Percentiles rank a stretch among this genome's conserved stretches.
These are phyloP conservation scores for Pipistrellus pygmaeus DNA, from an alignment of 2,797 vertebrate genomes.

Conservation along the genomic window DNA sequence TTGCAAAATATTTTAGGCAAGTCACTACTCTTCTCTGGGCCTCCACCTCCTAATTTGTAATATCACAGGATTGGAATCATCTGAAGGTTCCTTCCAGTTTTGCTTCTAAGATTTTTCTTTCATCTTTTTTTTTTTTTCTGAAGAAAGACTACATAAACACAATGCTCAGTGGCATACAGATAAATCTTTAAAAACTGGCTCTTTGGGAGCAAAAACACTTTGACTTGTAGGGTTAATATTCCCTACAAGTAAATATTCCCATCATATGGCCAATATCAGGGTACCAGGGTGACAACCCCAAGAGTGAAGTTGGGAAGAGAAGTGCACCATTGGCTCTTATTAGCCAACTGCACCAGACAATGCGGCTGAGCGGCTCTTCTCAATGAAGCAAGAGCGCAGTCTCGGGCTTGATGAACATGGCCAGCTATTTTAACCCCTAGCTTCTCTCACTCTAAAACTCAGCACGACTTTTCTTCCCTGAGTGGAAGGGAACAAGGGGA, in stretches of 20 bases:
- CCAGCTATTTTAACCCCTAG: background rate
- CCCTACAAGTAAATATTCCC: background rate
- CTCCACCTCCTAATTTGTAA: background rate
- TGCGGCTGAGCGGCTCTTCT: background rate
- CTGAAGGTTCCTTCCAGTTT: background rate
- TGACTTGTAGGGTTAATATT: background rate
- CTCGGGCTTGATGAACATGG: background rate
- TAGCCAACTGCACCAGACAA: background rate
- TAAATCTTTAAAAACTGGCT: constrained; percentile 3
- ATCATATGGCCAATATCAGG: background rate
- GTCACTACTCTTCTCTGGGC: background rate
- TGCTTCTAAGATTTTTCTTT: constrained; percentile 36
- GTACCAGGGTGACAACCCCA: background rate
- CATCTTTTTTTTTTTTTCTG: background rate
- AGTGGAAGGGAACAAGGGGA: background rate
- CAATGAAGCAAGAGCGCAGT: background rate
- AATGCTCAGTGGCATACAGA: background rate
- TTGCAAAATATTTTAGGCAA: background rate
- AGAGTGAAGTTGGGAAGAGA: background rate
- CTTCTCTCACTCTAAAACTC: background rate
- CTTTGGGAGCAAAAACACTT: background rate
- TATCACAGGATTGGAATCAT: background rate
- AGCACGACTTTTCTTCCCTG: background rate
- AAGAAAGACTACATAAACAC: constrained; percentile 61
- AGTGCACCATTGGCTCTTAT: background rate